A percentile compares a stretch with the other conserved stretches of the same genome.
These are phyloP conservation scores for Eurytoma californica DNA, from an alignment of 2,888 invertebrate genomes.

Conservation along the genomic window DNA sequence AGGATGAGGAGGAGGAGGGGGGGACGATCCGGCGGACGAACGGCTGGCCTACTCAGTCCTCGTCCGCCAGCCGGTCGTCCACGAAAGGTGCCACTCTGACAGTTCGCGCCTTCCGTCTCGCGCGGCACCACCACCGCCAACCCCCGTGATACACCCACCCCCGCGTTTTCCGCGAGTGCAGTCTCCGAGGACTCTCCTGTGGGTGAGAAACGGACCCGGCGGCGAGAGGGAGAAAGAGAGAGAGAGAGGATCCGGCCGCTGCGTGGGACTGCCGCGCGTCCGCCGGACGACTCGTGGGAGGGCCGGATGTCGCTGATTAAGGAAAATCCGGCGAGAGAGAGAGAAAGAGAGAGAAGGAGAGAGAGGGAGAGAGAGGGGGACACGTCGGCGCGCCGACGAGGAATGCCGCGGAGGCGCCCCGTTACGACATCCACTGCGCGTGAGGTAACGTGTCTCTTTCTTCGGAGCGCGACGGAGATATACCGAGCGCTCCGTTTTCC, in stretches of 20 bases:
- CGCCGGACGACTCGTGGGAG: conserved; percentile 51
- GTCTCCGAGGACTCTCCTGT: background rate
- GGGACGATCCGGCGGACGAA: conserved; percentile 58
- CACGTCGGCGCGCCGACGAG: conserved; percentile 1
- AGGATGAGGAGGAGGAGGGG: conserved; percentile 57
- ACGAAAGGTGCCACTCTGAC: conserved; percentile 59
- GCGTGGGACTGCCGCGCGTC: conserved; percentile 53
- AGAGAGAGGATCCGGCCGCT: background rate
- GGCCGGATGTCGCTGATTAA: conserved; percentile 54
- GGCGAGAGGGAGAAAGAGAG: background rate
- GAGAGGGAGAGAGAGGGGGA: background rate
- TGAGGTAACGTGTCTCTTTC: too few relatives aligned
- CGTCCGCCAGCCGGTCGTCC: conserved; percentile 70
- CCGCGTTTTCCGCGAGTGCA: conserved; percentile 7
- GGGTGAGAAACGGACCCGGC: background rate
- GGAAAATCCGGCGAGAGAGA: conserved; percentile 44
- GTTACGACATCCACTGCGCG: conserved; percentile 9
- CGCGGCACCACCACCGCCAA: background rate
- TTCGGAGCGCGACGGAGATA: too few relatives aligned
- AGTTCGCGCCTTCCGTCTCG: conserved; percentile 61
- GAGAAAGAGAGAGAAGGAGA: conserved; percentile 6
- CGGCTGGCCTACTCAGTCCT: conserved; percentile 72
- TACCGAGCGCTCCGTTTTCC: too few relatives aligned
- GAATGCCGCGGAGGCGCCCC: conserved; percentile 12
- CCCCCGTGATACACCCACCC: background rate